phyloP scores from a whole-genome alignment of 2,888 invertebrate genomes.

The Opisthograptis luteolata region DNA sequence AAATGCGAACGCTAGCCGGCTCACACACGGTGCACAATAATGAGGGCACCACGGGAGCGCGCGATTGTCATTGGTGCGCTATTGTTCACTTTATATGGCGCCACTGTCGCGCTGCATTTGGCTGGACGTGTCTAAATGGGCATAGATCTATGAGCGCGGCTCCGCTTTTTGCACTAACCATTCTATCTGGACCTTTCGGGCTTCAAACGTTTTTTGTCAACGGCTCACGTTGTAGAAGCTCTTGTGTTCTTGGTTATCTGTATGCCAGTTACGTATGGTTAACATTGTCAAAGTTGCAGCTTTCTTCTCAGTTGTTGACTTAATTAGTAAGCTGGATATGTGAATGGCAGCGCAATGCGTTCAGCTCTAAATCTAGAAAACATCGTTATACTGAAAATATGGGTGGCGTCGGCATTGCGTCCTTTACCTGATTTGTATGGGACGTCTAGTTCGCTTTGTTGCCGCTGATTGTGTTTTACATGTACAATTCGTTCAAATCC shows the following conservation, averaged over 20 bases:
- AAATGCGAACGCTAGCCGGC: slow-evolving; percentile 40
- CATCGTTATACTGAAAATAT: slow-evolving; percentile 81
- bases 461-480: slow-evolving; percentile 42
- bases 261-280: slow-evolving; percentile 77
- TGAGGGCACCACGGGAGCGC: slow-evolving; percentile 65
- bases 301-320: slow-evolving; percentile 80
- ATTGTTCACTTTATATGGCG: slow-evolving; percentile 83
- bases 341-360: slow-evolving; percentile 82
- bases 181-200: slow-evolving; percentile 42
- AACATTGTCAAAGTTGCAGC: slow-evolving; percentile 83
- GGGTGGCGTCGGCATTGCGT: slow-evolving; percentile 62
- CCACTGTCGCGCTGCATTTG: slow-evolving; percentile 70
- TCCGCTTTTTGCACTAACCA: slow-evolving; percentile 64
- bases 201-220: slow-evolving; percentile 4
- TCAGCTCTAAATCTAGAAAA: slow-evolving; percentile 68
- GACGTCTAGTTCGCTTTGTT: slow-evolving; percentile 49
- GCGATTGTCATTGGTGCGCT: slow-evolving; percentile 76
- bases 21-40: slow-evolving; percentile 70
- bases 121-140: slow-evolving; percentile 76
- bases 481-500: slow-evolving; percentile 20
- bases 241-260: slow-evolving; percentile 52
- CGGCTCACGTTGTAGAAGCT: slow-evolving; percentile 37
- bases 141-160: slow-evolving; percentile 80
- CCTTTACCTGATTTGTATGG: slow-evolving; percentile 51
- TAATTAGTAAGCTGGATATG: slow-evolving; percentile 83